Evolutionary conservation across 2,888 invertebrate species (phyloP).

Genomic region (Conchocele bisecta): DNA sequence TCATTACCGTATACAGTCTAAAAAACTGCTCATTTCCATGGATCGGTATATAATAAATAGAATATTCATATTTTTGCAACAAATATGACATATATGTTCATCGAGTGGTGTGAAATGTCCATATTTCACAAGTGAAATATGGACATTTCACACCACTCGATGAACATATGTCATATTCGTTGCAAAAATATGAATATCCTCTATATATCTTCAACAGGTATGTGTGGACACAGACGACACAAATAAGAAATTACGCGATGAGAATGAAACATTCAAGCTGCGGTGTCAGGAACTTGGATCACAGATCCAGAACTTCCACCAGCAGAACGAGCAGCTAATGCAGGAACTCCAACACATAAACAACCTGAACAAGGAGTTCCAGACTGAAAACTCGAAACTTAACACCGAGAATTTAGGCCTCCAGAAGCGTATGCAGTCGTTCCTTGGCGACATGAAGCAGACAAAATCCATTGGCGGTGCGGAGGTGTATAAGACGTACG

Average conservation of each 20-base stretch:
- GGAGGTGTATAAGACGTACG: conserved; percentile 23
- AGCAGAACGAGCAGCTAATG: conserved; percentile 68
- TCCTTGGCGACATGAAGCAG: conserved; percentile 58
- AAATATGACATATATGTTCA: too few species aligned
- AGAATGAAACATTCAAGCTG: conserved; percentile 37
- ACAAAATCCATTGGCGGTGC: conserved; percentile 21
- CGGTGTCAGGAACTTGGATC: conserved; percentile 40
- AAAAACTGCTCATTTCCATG: too few species aligned
- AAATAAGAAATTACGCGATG: conserved; percentile 2
- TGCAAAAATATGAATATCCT: too few species aligned
- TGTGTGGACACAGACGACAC: conserved; percentile 45
- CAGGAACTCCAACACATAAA: conserved; percentile 66
- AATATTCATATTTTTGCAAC: too few species aligned
- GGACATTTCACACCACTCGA: too few species aligned
- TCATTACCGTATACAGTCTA: too few species aligned
- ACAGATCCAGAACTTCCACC: conserved; percentile 57
- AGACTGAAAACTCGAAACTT: conserved; percentile 67
- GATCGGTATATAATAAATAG: too few species aligned
- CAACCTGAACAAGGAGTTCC: conserved; percentile 65
- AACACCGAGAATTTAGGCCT: conserved; percentile 67
- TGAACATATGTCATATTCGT: too few species aligned
- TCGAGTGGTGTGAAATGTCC: too few species aligned
- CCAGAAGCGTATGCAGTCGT: conserved; percentile 57
- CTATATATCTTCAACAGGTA: conserved; percentile 53
- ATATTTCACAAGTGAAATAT: too few species aligned